Percentiles rank a stretch among this genome's conserved stretches.
Conservation (phyloP, 2,888 invertebrate species). For the Therioaphis trifolii region DNA sequence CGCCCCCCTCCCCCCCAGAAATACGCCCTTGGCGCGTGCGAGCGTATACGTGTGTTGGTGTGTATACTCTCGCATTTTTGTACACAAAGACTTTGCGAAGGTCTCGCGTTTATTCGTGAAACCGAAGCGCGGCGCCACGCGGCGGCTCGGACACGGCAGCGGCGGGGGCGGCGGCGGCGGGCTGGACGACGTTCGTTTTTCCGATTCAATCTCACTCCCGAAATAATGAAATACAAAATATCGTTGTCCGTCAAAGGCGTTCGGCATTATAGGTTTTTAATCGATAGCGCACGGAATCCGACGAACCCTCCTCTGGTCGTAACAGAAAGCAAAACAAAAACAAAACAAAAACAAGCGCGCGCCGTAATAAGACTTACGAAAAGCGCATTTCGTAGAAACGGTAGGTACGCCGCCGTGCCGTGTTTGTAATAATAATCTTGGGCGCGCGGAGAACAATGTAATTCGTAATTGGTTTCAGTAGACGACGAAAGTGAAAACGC, state of each 20-base stretch:
- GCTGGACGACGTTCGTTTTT: not conserved
- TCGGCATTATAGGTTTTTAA: too few species aligned
- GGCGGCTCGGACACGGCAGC: too few species aligned
- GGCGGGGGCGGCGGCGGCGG: too few species aligned
- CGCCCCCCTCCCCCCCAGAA: not conserved
- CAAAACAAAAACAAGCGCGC: not conserved
- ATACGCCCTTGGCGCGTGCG: too few species aligned
- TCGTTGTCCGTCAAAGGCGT: not conserved
- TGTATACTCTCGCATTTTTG: not conserved
- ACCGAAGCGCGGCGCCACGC: too few species aligned
- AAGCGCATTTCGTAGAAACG: too few species aligned
- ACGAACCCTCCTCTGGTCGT: not conserved
- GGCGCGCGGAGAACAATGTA: not conserved
- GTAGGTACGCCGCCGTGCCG: too few species aligned
- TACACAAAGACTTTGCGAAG: not conserved
- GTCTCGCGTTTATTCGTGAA: too few species aligned
- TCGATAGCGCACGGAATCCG: not conserved
- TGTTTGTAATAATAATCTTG: too few species aligned
- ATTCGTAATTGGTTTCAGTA: conserved; percentile 24
- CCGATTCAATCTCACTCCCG: not conserved
- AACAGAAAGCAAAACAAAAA: not conserved
- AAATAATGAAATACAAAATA: not conserved
- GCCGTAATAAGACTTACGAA: too few species aligned
- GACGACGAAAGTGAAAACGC: conserved; percentile 15
- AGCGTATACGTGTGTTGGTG: not conserved